These are phyloP conservation scores for Fragum sueziense DNA, from an alignment of 2,888 invertebrate species.

Conservation along the genomic window DNA sequence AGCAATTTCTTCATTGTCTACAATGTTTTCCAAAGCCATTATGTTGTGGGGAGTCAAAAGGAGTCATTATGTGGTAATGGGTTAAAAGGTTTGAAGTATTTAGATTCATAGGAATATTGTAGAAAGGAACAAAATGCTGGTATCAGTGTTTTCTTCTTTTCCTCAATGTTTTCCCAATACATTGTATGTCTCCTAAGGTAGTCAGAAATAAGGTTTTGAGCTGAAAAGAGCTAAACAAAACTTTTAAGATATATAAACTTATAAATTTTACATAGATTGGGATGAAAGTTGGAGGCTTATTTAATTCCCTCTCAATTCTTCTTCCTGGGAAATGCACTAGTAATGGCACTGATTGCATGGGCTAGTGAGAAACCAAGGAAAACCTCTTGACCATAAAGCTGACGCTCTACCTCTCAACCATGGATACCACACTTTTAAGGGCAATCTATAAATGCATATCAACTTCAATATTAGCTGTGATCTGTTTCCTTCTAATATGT, in stretches of 20 bases:
- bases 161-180: not conserved
- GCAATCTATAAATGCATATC: not conserved
- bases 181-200: not conserved
- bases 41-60: no score
- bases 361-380: no score
- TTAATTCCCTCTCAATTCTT: not conserved
- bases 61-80: no score
- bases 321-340: not conserved
- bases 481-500: not conserved
- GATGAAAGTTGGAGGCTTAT: no score
- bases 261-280: not conserved
- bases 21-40: no score
- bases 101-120: not conserved
- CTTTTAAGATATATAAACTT: not conserved
- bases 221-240: not conserved
- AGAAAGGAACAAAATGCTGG: not conserved
- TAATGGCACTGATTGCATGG: no score
- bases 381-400: not conserved
- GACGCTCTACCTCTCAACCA: not conserved
- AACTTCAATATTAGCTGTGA: not conserved
- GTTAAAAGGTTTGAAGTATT: no score
- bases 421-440: not conserved
- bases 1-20: no score
- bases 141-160: not conserved
- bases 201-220: not conserved